Conservation (phyloP, 92 coral and sea anemone genomes). For the Bergia puertoricense region DNA sequence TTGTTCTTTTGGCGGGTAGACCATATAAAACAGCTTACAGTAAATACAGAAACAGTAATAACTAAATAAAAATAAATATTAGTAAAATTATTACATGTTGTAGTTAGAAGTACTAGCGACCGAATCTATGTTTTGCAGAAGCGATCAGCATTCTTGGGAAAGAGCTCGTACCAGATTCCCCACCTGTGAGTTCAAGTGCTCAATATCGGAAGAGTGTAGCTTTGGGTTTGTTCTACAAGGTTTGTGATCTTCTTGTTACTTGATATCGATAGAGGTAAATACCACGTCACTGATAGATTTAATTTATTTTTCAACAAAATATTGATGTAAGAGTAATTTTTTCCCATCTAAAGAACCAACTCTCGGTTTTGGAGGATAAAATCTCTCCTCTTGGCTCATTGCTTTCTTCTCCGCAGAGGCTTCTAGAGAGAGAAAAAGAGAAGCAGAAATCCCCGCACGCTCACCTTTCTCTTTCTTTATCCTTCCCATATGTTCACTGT, state of each 20-base stretch:
- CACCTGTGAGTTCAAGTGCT: constrained; percentile 37
- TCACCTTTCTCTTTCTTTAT: too few species aligned
- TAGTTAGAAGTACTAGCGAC: neutral
- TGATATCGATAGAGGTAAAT: neutral
- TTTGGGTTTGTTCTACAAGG: constrained; percentile 50
- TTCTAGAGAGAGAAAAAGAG: too few species aligned
- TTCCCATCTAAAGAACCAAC: neutral
- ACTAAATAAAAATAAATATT: too few species aligned
- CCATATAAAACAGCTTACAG: too few species aligned
- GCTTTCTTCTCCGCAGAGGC: too few species aligned
- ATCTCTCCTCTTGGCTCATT: neutral
- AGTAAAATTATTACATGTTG: neutral
- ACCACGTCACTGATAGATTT: too few species aligned
- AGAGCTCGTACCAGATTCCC: constrained; percentile 50
- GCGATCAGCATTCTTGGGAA: constrained; percentile 23
- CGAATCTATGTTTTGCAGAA: neutral
- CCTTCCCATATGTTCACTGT: too few species aligned
- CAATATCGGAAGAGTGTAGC: constrained; percentile 50
- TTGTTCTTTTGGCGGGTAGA: neutral
- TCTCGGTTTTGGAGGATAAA: neutral
- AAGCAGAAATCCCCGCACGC: too few species aligned
- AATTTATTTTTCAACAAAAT: neutral
- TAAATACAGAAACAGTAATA: neutral
- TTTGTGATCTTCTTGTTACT: constrained; percentile 5
- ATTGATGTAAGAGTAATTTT: too few species aligned